Conservation (phyloP, 2,888 invertebrate species). For the Pristionchus entomophagus region DNA sequence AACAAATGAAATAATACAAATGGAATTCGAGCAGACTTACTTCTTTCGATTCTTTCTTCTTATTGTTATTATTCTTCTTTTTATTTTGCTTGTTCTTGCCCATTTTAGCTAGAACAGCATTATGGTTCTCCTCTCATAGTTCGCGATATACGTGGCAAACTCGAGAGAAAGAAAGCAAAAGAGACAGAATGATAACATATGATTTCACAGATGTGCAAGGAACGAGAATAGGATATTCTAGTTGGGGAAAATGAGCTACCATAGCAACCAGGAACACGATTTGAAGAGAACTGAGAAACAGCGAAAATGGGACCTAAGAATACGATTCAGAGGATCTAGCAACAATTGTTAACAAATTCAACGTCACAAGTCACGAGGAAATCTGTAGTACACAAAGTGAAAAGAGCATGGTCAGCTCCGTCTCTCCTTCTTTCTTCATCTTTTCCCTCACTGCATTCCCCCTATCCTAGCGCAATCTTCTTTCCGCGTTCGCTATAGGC, state of each 20-base stretch:
- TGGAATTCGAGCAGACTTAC: too few relatives aligned
- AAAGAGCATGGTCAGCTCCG: conserved; percentile 17
- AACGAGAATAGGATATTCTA: too few relatives aligned
- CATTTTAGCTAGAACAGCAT: neutral
- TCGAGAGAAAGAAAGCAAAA: too few relatives aligned
- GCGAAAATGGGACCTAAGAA: too few relatives aligned
- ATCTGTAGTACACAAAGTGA: conserved; percentile 7
- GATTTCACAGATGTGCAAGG: too few relatives aligned
- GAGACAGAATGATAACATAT: too few relatives aligned
- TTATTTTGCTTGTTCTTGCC: conserved; percentile 41
- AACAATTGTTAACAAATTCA: too few relatives aligned
- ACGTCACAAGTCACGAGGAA: conserved; percentile 27
- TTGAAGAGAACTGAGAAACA: neutral
- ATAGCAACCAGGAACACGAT: conserved; percentile 13
- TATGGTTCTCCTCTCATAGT: too few relatives aligned
- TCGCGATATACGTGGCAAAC: too few relatives aligned
- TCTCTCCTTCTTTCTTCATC: conserved; percentile 4
- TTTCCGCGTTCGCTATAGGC: conserved; percentile 11
- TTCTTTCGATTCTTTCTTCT: conserved; percentile 3
- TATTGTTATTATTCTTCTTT: conserved; percentile 44
- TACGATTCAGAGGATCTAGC: neutral
- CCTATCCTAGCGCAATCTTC: conserved; percentile 21
- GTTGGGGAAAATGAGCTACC: neutral
- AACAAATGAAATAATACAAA: neutral
- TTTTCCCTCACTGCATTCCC: conserved; percentile 14